phyloP scores from a whole-genome alignment of 2,888 invertebrate species.

The Andrena hattorfiana region DNA sequence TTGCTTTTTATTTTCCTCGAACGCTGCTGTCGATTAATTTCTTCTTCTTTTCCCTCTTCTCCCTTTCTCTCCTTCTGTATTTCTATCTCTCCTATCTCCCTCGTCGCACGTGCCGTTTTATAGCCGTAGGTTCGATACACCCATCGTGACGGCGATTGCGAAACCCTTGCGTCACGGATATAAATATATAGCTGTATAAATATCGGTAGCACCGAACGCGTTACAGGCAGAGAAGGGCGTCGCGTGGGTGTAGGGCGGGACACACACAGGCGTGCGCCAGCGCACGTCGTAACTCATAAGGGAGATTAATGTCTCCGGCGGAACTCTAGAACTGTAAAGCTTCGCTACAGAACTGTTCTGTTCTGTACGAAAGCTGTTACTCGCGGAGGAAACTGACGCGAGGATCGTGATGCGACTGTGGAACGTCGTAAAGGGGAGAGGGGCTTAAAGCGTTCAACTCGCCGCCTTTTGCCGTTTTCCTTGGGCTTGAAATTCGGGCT shows the following conservation, averaged over 20 bases:
- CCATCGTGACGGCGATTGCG: slow-evolving; percentile 39
- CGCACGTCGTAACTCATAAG: slow-evolving; percentile 77
- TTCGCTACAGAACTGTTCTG: slow-evolving; percentile 70
- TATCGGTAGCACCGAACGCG: slow-evolving; percentile 7
- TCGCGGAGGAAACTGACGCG: slow-evolving; percentile 69
- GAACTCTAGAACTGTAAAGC: slow-evolving; percentile 75
- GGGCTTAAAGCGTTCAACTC: slow-evolving; percentile 59
- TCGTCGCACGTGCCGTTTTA: slow-evolving; percentile 48
- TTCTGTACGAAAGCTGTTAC: slow-evolving; percentile 75
- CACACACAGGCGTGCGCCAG: slow-evolving; percentile 10
- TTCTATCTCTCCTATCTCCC: neutral
- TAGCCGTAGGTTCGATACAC: neutral
- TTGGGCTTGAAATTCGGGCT: slow-evolving; percentile 54
- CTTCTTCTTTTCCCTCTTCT: neutral
- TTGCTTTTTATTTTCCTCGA: slow-evolving; percentile 33
- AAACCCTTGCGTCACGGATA: slow-evolving; percentile 37
- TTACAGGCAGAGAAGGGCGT: neutral
- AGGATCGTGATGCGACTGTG: slow-evolving; percentile 73
- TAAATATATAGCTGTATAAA: slow-evolving; percentile 48
- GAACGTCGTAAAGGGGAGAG: slow-evolving; percentile 72
- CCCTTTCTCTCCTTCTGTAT: neutral
- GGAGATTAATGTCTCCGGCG: slow-evolving; percentile 78
- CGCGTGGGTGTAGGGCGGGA: neutral
- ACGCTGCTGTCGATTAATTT: slow-evolving; percentile 38
- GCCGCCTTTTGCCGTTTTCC: slow-evolving; percentile 32